Evolutionary conservation across 2,888 invertebrate genomes (phyloP), one percentile per base, ranked within the genome.

Genomic region (Agrochola macilenta): DNA sequence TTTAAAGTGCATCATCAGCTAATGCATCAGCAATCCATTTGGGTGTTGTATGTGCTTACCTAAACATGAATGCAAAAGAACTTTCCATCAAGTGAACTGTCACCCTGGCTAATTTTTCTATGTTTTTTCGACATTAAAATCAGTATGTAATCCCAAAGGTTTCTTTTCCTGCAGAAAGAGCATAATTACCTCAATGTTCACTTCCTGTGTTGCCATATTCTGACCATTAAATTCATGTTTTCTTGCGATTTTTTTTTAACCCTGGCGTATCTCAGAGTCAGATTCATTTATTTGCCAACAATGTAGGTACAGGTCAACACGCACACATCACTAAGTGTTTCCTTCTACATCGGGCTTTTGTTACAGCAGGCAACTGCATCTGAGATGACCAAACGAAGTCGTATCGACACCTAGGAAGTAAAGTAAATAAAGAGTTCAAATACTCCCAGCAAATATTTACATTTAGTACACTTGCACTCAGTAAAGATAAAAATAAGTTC

Each of bases 401-500:
- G 9, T 26, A 11, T 1, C 23, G 3, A 49, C 58, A 58, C 8
- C 5, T 17, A 52, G 23, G 35, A 60, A 63, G 17, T 11, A 5
- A 7, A 73, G 43, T 20, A 35, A 63, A 68, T 26, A 65, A 76
- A 54, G 12, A 69, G 72, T 76, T 85, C 61, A 74, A 76, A 71
- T 26, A 63, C 52, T 39, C 49, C 12, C 52, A 69, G 23, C 14
- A 69, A 63, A 54, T 82, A 54, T 85, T 78, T 58, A 78, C 58
- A 26, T 17, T 20, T 1, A 43, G 39, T 30, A 9, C 68, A 30
- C 14, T 60, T 69, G 63, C 52, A 73, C 71, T 65, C 49, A 14
- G 46, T 52, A 17, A 64, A 71, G 83, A 84, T 84, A 74, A 76
- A 73, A 76, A 65, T 71, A 74, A 71, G 66, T 86, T 86, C 75